A percentile compares a stretch with the other conserved stretches of the same genome.
Conservation (phyloP, 2,888 invertebrate genomes). For the Drosophila kanekoi region DNA sequence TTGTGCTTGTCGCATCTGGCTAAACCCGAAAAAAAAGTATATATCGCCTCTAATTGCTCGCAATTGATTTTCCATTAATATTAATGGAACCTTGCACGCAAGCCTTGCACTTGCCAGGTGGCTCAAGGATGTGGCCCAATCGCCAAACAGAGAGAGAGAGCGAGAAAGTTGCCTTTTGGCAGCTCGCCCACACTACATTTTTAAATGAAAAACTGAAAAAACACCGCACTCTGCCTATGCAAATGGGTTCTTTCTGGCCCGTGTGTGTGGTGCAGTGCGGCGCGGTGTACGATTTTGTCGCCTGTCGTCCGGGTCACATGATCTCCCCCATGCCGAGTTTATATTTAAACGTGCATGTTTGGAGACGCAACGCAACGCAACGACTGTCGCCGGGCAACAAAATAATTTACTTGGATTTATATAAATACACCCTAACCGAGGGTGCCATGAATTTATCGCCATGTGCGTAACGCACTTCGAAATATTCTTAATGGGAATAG, state of each 20-base stretch:
- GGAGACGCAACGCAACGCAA: slow-evolving; percentile 52
- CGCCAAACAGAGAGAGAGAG: not conserved
- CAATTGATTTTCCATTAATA: slow-evolving; percentile 76
- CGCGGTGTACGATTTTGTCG: slow-evolving; percentile 12
- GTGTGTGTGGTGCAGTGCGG: slow-evolving; percentile 4
- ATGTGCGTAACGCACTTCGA: too few relatives aligned
- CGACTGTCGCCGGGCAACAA: slow-evolving; percentile 26
- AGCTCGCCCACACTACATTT: slow-evolving; percentile 10
- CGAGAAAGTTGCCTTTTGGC: slow-evolving; percentile 28
- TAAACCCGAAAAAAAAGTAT: not conserved
- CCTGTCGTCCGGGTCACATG: slow-evolving; percentile 59
- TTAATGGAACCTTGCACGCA: slow-evolving; percentile 62
- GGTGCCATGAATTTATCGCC: not conserved
- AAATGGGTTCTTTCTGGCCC: slow-evolving; percentile 1
- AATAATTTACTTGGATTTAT: slow-evolving; percentile 53
- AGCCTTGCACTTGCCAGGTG: slow-evolving; percentile 60
- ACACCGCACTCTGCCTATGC: slow-evolving; percentile 13
- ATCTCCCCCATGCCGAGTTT: slow-evolving; percentile 79
- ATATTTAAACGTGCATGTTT: slow-evolving; percentile 65
- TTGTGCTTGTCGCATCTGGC: too few relatives aligned
- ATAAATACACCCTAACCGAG: slow-evolving; percentile 7
- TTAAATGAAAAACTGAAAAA: slow-evolving; percentile 5
- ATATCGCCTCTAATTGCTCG: slow-evolving; percentile 36
- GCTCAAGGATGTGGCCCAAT: slow-evolving; percentile 47
- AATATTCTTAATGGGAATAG: too few relatives aligned